Evolutionary conservation across 2,113 vertebrate species (phyloP).

Genomic region (Oreotrochilus melanogaster): DNA sequence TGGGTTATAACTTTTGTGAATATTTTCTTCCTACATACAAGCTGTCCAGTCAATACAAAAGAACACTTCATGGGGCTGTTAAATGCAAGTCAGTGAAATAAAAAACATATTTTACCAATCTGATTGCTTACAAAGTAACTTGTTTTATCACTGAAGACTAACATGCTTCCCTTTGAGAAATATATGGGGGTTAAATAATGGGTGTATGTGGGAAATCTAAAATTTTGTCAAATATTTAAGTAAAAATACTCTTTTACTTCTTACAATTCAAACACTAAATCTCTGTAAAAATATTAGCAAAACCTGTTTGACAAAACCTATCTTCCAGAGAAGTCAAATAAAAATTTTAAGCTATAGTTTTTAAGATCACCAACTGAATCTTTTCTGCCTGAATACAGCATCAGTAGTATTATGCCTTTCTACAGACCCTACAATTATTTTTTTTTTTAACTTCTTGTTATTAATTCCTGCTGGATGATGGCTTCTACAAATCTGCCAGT

Average conservation of each 20-base stretch:
- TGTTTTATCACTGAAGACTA: background rate
- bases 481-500: background rate
- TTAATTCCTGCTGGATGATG: background rate
- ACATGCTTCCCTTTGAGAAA: background rate
- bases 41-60: background rate
- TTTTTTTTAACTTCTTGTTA: background rate
- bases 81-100: background rate
- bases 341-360: background rate
- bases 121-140: background rate
- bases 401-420: background rate
- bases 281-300: background rate
- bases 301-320: background rate
- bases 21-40: background rate
- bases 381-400: background rate
- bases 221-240: background rate
- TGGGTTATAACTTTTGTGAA: background rate
- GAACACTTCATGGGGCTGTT: background rate
- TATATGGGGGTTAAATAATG: background rate
- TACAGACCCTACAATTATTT: background rate
- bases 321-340: background rate
- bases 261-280: background rate
- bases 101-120: background rate
- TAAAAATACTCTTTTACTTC: background rate
- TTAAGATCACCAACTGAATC: background rate
- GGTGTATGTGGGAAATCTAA: too few relatives aligned